Base-by-base conservation (phyloP, 2,888 invertebrate species). In the Himalopsyche japonica region DNA sequence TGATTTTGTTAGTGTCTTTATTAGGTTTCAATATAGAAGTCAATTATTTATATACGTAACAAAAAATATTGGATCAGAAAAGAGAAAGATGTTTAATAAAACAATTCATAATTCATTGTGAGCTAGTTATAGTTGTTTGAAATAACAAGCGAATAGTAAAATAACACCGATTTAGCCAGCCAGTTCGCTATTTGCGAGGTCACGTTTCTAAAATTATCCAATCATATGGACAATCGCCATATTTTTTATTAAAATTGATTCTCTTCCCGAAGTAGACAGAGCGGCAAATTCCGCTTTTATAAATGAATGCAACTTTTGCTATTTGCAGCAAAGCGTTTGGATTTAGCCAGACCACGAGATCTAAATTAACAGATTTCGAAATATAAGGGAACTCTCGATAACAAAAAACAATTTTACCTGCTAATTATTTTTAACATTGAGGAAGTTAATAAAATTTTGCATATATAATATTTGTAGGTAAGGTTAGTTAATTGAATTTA, bases 141-240 rank as follows among this genome's bases (percentile, higher is more conserved):
- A 70, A 70, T 27, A 30, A 70, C 24, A 12, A 27, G 27, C 27
- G 12, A 15, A 70, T 70, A 70, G 27, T 70, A 70, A 70, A 70
- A 70, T 70, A 70, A 2, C 27, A 30, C 30, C 15, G 27, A 27
- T 70, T 12, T 30, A 27, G 70, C 15, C 30, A 20, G 70, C 70
- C 6, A 15, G 12, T 70, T 15, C 27, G 30, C 70, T 27, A 70
- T 24, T 70, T 70, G 70, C 27, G 27, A 24, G 83, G 80, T 80
- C 83, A 83, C 83, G 76, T 70, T 24, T 80, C 83, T 83, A 83
- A 83, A 80, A 49, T 83, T 83, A 83, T 76, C 64, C 57, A 34
- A 32, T 10, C 80, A 37, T 32, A 20, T 76, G 76, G 20, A 70
- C 79, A 48, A 34, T 48, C 48, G 82, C 37, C 48, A 77, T 47